Base-by-base conservation (phyloP, 2,888 invertebrate genomes). In the Crepidodera aurea region DNA sequence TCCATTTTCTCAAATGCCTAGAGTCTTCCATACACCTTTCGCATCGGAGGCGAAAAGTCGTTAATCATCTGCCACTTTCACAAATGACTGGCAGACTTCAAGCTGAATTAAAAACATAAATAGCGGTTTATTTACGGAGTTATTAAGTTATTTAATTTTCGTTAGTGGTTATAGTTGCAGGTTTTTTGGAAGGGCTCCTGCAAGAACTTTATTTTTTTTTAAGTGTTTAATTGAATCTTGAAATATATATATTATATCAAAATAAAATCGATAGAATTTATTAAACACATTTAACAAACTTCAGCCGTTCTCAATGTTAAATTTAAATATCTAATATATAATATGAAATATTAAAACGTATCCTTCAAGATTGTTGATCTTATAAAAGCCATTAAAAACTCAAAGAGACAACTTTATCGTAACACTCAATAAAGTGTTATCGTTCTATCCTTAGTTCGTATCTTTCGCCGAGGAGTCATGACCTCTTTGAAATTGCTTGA, bases 41-140 rank as follows among this genome's bases (percentile, higher is more conserved):
- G 34, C 32, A 3, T 44, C 16, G 15, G n/a, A 10, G 12, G 22
- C 37, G 22, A 50, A 57, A 27, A 16, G 25, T 57, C 57, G 39
- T 57, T 57, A 57, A 57, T 57, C 57, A 57, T 57, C 25, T 15
- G 22, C 39, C 37, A 50, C 48, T 57, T 32, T 53, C 25, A 22
- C 34, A 15, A 13, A 46, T 34, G 34, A 22, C 27, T 46, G 56
- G 34, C 48, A 48, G 46, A 7, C 25, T 55, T 48, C 25, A 37
- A 15, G 37, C 13, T 13, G 46, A 32, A 48, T 48, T 56, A 25
- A 37, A 46, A 34, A 56, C 25, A 46, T 48, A 48, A 57, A 50
- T 50, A 37, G 18, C 16, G 10, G 40, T 5, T 22, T 40, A 25
- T 37, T 53, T 53, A 15, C 53, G 13, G 5, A 18, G 15, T 15